A percentile compares a stretch with the other conserved stretches of the same genome.
Evolutionary conservation across 1,140 invertebrate genomes (phyloP).

Genomic region (Nymphalis io): DNA sequence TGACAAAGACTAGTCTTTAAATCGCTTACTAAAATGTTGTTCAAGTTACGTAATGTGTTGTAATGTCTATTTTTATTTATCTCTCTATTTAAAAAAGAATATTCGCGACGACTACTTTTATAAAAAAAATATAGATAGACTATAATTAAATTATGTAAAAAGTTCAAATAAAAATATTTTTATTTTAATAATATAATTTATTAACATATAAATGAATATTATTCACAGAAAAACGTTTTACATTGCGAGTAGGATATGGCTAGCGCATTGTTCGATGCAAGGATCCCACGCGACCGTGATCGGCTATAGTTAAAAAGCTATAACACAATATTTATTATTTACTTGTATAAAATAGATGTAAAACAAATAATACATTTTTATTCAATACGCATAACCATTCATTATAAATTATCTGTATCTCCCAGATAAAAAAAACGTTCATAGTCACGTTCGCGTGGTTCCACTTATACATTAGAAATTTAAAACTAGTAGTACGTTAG

Average conservation of each 20-base stretch:
- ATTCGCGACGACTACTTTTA: too few relatives aligned
- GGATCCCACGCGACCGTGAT: slow-evolving; percentile 37
- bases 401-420: slow-evolving; percentile 8
- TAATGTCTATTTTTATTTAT: too few relatives aligned
- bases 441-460: slow-evolving; percentile 31
- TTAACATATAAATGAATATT: slow-evolving; percentile 69
- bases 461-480: slow-evolving; percentile 20
- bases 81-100: too few relatives aligned
- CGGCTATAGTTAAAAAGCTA: slow-evolving; percentile 6
- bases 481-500: slow-evolving; percentile 16
- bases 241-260: slow-evolving; percentile 63
- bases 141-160: too few relatives aligned
- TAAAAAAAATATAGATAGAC: too few relatives aligned
- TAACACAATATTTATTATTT: not conserved
- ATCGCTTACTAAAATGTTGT: too few relatives aligned
- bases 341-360: not conserved
- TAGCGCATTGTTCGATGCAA: slow-evolving; percentile 28
- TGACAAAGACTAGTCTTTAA: too few relatives aligned
- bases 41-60: too few relatives aligned
- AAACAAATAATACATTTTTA: not conserved
- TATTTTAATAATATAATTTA: slow-evolving; percentile 65
- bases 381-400: not conserved
- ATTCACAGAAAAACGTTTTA: slow-evolving; percentile 64
- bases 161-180: slow-evolving; percentile 27
- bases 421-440: slow-evolving; percentile 30